Evolutionary conservation across 2,113 vertebrate genomes (phyloP).

Genomic region (Gavialis gangeticus): DNA sequence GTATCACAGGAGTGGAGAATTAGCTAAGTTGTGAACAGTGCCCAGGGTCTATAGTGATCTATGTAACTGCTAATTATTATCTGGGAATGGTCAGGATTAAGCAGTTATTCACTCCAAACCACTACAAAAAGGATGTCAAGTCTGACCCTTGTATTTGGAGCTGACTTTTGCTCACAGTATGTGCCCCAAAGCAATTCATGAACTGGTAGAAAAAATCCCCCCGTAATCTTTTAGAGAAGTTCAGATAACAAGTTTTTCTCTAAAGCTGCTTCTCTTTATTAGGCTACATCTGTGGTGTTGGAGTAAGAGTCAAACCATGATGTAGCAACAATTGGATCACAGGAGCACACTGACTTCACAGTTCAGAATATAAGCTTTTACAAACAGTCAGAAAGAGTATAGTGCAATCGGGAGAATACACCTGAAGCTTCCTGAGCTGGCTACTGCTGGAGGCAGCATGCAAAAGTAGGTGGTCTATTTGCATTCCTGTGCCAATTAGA

Average conservation of each 20-base stretch:
- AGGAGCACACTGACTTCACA: not conserved
- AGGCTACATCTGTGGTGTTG: not conserved
- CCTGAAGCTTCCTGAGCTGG: not conserved
- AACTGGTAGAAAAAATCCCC: not conserved
- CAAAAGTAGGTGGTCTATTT: not conserved
- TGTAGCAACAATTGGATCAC: not conserved
- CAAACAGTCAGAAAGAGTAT: too few relatives aligned
- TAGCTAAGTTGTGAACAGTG: accelerated
- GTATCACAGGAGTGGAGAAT: not conserved
- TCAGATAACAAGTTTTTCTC: not conserved
- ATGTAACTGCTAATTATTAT: not conserved
- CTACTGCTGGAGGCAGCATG: not conserved
- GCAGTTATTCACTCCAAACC: not conserved
- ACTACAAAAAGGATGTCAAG: not conserved
- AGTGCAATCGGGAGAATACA: too few relatives aligned
- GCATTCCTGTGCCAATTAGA: not conserved
- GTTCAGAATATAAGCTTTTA: not conserved
- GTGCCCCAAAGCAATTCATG: not conserved
- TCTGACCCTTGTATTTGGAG: not conserved
- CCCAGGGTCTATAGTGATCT: not conserved
- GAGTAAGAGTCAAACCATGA: not conserved
- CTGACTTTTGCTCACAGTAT: not conserved
- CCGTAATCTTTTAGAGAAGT: not conserved
- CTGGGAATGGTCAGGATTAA: not conserved
- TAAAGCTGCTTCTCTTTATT: not conserved